Percentiles rank a stretch among this genome's conserved stretches.
These are phyloP conservation scores for Tyto alba DNA, from an alignment of 2,113 vertebrate genomes.

Conservation along the genomic window DNA sequence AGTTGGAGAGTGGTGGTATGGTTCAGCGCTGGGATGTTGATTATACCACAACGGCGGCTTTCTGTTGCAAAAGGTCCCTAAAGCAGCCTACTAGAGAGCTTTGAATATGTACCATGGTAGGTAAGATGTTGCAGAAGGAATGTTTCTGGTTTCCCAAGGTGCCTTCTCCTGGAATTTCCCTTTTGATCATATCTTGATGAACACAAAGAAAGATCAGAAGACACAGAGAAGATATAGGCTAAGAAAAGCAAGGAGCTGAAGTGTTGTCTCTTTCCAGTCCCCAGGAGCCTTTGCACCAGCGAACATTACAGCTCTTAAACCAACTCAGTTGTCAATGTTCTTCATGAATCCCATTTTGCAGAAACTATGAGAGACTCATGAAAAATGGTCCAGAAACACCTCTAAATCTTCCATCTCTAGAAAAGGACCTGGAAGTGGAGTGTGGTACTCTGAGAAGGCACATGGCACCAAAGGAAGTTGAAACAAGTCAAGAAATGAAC, in stretches of 20 bases:
- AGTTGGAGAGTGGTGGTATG: not conserved
- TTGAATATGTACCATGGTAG: not conserved
- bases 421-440: not conserved
- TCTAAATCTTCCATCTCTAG: not conserved
- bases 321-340: not conserved
- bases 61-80: not conserved
- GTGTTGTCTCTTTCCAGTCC: not conserved
- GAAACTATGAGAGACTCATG: not conserved
- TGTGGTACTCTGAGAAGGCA: not conserved
- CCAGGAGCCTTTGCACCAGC: not conserved
- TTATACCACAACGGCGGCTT: not conserved
- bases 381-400: not conserved
- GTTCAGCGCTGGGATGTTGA: not conserved
- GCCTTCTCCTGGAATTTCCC: not conserved
- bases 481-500: not conserved
- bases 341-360: not conserved
- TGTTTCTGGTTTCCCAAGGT: not conserved
- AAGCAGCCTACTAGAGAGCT: not conserved
- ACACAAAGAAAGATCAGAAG: not conserved
- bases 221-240: not conserved
- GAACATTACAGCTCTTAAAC: not conserved
- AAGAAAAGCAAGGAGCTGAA: not conserved
- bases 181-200: not conserved
- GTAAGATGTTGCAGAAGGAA: not conserved
- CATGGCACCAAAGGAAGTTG: not conserved